These are phyloP conservation scores for Coptodon rendalli DNA, from an alignment of 2,113 vertebrate genomes.

Conservation along the genomic window DNA sequence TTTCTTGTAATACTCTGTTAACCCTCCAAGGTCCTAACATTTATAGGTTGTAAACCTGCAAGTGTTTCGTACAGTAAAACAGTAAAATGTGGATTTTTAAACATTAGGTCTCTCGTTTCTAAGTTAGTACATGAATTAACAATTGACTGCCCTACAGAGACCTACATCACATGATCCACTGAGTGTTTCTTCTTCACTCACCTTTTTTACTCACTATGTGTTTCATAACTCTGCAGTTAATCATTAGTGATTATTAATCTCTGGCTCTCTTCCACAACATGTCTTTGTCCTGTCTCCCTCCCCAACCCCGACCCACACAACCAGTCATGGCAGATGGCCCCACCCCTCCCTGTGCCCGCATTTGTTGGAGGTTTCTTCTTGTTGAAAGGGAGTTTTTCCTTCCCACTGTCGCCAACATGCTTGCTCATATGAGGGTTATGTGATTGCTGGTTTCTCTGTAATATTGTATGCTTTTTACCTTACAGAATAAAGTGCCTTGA, in stretches of 20 bases:
- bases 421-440: not conserved
- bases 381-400: not conserved
- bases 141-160: not conserved
- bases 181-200: not conserved
- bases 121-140: not conserved
- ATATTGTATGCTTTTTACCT: not conserved
- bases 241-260: not conserved
- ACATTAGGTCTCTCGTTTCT: not conserved
- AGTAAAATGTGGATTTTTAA: not conserved
- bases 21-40: not conserved
- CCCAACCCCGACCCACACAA: not conserved
- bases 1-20: not conserved
- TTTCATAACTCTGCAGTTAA: not conserved
- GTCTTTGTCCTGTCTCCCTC: not conserved
- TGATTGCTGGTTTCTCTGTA: not conserved
- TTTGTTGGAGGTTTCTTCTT: not conserved
- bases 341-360: not conserved
- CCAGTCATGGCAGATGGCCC: not conserved
- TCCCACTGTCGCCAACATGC: not conserved
- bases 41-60: not conserved
- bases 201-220: not conserved
- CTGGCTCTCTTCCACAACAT: not conserved
- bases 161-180: not conserved
- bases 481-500: not conserved
- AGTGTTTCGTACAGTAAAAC: fast-evolving